A percentile compares a stretch with the other conserved stretches of the same genome.
Conservation (phyloP, 2,888 invertebrate species). For the Cheiracanthium punctorium region DNA sequence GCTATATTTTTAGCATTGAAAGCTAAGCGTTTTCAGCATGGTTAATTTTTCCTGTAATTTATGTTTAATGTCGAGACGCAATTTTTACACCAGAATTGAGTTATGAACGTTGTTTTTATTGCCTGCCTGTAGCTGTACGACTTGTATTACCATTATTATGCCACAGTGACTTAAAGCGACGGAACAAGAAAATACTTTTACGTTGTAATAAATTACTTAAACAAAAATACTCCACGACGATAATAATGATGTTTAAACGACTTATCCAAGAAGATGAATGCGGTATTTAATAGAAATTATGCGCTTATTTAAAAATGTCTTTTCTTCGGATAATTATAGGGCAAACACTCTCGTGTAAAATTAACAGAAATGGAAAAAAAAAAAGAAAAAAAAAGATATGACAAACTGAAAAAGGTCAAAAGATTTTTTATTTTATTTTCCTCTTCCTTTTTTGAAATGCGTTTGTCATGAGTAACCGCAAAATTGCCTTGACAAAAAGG, state of each 20-base stretch:
- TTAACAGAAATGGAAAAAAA: too few species aligned
- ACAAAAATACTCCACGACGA: not conserved
- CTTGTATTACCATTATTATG: not conserved
- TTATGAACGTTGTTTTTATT: not conserved
- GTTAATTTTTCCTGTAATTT: not conserved
- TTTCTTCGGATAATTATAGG: not conserved
- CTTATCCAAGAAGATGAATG: not conserved
- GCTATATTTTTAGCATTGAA: too few species aligned
- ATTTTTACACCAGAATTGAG: too few species aligned
- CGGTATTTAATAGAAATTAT: not conserved
- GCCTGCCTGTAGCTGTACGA: not conserved
- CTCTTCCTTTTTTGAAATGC: too few species aligned
- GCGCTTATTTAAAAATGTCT: not conserved
- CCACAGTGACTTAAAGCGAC: not conserved
- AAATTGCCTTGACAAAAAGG: too few species aligned
- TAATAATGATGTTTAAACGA: not conserved
- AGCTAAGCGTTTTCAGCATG: not conserved
- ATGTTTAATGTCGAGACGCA: too few species aligned
- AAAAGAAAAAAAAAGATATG: too few species aligned
- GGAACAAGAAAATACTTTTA: not conserved
- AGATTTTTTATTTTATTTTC: too few species aligned
- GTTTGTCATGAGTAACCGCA: too few species aligned
- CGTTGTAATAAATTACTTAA: not conserved
- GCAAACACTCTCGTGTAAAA: too few species aligned
- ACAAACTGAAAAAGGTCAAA: too few species aligned